phyloP scores from a whole-genome alignment of 1,140 invertebrate species.

The Drosophila ironensis region DNA sequence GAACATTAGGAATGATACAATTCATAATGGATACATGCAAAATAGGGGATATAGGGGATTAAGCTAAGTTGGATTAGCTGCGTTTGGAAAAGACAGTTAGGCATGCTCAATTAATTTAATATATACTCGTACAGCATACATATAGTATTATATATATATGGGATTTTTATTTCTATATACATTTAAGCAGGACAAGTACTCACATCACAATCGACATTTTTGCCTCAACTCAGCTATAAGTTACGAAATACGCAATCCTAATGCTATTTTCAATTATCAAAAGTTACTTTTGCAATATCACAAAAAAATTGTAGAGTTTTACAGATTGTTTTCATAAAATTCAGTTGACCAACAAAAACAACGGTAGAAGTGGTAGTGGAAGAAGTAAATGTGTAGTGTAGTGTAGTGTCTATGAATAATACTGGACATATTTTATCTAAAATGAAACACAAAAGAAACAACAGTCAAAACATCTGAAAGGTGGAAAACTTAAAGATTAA shows the following conservation, averaged over 20 bases:
- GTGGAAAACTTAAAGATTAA: constrained; percentile 3
- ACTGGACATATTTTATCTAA: constrained; percentile 77
- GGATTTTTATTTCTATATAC: not conserved
- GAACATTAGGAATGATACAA: too few relatives aligned
- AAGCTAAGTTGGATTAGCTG: not conserved
- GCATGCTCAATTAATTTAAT: constrained; percentile 39
- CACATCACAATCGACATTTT: constrained; percentile 40
- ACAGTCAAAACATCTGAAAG: constrained; percentile 35
- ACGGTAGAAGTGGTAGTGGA: not conserved
- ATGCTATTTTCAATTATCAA: constrained; percentile 10
- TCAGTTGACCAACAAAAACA: too few relatives aligned
- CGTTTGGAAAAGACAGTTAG: constrained; percentile 20
- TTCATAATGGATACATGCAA: too few relatives aligned
- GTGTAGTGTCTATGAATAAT: constrained; percentile 54
- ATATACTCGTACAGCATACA: too few relatives aligned
- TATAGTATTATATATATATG: too few relatives aligned
- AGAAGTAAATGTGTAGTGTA: constrained; percentile 1
- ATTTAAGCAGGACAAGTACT: constrained; percentile 54
- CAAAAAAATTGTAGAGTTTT: not conserved
- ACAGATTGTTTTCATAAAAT: not conserved
- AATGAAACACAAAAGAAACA: constrained; percentile 70
- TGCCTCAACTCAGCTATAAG: constrained; percentile 71
- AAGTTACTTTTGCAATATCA: constrained; percentile 21
- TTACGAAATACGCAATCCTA: constrained; percentile 23
- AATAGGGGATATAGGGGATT: not conserved